Conservation (phyloP, 2,797 vertebrate species). For the Caiman crocodilus region DNA sequence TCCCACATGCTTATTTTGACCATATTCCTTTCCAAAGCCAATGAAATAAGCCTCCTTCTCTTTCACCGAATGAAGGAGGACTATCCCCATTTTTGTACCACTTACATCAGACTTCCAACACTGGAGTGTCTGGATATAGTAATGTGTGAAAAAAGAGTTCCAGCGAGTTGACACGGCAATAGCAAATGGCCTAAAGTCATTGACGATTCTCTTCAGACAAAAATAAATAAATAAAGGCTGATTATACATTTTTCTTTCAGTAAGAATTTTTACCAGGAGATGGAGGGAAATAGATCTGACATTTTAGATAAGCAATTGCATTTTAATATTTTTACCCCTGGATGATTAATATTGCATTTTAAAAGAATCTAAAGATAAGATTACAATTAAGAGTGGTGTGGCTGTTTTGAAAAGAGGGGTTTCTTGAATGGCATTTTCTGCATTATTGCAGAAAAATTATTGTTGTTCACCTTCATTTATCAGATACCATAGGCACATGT, state of each 20-base stretch:
- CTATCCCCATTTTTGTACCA: not conserved
- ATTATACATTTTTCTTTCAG: not conserved
- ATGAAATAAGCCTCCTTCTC: not conserved
- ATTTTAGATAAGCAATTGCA: not conserved
- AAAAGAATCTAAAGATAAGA: not conserved
- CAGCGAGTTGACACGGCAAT: conserved; percentile 56
- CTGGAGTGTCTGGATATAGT: not conserved
- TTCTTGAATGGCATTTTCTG: not conserved
- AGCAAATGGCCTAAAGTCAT: conserved; percentile 35
- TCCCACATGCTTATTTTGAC: not conserved
- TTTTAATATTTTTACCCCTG: not conserved
- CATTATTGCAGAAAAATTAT: no score
- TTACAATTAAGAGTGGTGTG: not conserved
- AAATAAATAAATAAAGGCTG: not conserved
- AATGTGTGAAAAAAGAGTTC: not conserved
- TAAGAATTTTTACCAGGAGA: fast-evolving
- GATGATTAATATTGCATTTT: not conserved
- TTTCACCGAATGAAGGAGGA: not conserved
- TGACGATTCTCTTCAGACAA: not conserved
- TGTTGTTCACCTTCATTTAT: not conserved
- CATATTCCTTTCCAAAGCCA: not conserved
- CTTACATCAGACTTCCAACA: not conserved
- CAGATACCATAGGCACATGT: not conserved
- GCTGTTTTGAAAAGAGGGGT: conserved; percentile 28
- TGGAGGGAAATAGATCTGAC: not conserved